Conservation (phyloP, 2,113 vertebrate genomes). For the Thalassarche chlororhynchos region DNA sequence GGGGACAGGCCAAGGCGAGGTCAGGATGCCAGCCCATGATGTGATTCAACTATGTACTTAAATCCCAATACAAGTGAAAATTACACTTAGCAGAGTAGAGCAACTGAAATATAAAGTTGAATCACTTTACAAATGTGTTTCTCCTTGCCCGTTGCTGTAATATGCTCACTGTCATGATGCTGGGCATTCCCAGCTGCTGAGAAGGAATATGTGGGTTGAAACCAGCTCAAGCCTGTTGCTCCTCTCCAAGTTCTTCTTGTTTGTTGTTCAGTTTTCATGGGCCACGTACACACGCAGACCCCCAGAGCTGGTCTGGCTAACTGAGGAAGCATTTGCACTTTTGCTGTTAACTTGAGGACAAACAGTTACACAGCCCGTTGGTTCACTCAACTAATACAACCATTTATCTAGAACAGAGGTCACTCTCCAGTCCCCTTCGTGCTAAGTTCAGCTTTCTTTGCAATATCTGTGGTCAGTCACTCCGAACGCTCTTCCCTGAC, state of each 20-base stretch:
- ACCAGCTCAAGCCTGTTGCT: background rate
- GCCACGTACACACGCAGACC: rapidly evolving
- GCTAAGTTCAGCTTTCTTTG: background rate
- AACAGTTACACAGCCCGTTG: background rate
- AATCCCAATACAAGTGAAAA: background rate
- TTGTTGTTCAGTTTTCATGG: background rate
- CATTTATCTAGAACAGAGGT: background rate
- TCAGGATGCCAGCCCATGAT: background rate
- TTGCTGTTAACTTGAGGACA: background rate
- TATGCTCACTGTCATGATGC: background rate
- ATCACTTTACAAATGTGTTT: background rate
- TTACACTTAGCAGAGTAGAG: background rate
- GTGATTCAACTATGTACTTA: background rate
- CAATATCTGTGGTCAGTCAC: background rate
- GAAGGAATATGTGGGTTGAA: background rate
- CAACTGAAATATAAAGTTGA: background rate
- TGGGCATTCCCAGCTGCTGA: background rate
- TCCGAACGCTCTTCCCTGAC: background rate
- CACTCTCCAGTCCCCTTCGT: background rate
- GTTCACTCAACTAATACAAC: background rate
- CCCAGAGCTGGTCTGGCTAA: background rate
- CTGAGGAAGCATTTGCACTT: background rate
- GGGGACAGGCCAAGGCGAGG: background rate
- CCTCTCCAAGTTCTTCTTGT: background rate
- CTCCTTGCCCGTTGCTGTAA: rapidly evolving